Evolutionary conservation across 2,888 invertebrate genomes (phyloP).

Genomic region (Lasioglossum villosulum): DNA sequence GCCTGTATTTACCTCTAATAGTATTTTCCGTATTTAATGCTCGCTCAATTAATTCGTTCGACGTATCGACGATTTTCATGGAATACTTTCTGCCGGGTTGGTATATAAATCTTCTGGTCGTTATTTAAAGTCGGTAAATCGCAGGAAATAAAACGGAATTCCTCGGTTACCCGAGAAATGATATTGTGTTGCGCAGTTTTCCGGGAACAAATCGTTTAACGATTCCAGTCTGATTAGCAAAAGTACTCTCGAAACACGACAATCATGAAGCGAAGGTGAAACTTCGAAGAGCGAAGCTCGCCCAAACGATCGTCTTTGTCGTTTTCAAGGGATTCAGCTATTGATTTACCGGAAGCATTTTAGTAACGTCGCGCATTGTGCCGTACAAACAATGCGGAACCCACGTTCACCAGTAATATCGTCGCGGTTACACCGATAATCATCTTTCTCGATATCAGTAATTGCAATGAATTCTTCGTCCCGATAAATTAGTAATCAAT

Average conservation of each 20-base stretch:
- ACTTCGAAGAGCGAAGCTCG: not conserved
- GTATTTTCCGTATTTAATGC: not conserved
- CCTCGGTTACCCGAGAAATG: not conserved
- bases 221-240: slow-evolving; percentile 6
- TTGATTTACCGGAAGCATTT: slow-evolving; percentile 39
- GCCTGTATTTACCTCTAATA: not conserved
- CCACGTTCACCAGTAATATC: slow-evolving; percentile 22
- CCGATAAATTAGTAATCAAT: slow-evolving; percentile 59
- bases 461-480: slow-evolving; percentile 51
- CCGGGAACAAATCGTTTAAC: not conserved
- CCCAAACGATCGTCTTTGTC: not conserved
- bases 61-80: not conserved
- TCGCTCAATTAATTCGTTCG: not conserved
- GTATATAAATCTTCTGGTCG: not conserved
- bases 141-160: not conserved
- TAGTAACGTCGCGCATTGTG: slow-evolving; percentile 21
- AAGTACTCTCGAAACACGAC: not conserved
- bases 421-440: slow-evolving; percentile 35
- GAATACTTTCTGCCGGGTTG: not conserved
- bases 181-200: not conserved
- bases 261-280: not conserved
- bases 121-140: not conserved
- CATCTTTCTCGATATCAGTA: slow-evolving; percentile 49
- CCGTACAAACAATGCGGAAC: slow-evolving; percentile 30
- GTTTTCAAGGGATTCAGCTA: slow-evolving; percentile 10